Evolutionary conservation across 2,113 vertebrate genomes (phyloP).

Genomic region (Ranitomeya variabilis): DNA sequence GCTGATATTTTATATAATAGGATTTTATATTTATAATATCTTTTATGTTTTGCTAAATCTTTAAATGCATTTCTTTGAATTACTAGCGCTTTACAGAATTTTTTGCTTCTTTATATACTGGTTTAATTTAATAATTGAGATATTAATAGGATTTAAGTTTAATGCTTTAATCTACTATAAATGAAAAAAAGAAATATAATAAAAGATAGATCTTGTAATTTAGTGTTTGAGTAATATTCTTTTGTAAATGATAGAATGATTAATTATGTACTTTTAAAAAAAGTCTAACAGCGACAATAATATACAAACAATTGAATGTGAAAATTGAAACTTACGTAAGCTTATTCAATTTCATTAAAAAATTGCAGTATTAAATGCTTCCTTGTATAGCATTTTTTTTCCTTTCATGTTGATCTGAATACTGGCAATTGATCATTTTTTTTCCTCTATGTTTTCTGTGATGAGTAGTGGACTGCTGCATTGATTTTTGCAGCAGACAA

Average conservation of each 20-base stretch:
- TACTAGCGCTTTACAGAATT: not conserved
- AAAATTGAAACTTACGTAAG: not conserved
- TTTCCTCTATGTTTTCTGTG: not conserved
- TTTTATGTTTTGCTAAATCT: conserved; percentile 33
- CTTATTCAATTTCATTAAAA: not conserved
- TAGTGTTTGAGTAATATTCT: not conserved
- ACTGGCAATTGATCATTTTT: not conserved
- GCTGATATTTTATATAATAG: conserved; percentile 50
- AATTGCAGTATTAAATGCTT: not conserved
- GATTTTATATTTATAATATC: conserved; percentile 57
- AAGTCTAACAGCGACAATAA: conserved; percentile 19
- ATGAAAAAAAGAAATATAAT: not conserved
- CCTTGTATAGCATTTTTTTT: not conserved
- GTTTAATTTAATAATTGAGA: conserved; percentile 39
- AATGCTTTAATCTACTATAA: conserved; percentile 3
- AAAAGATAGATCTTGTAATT: not conserved
- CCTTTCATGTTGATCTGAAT: not conserved
- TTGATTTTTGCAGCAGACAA: not conserved
- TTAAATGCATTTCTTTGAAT: conserved; percentile 13
- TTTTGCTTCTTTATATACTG: not conserved
- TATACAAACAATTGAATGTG: not conserved
- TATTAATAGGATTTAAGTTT: conserved; percentile 29
- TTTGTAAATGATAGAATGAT: conserved; percentile 39
- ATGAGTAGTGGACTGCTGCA: not conserved
- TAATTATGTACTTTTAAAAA: conserved; percentile 1